Percentiles rank a stretch among this genome's conserved stretches.
These are phyloP conservation scores for Cassiopea xamachana DNA, from an alignment of 30 jellyfish, hydroid and myxozoan genomes.

Conservation along the genomic window DNA sequence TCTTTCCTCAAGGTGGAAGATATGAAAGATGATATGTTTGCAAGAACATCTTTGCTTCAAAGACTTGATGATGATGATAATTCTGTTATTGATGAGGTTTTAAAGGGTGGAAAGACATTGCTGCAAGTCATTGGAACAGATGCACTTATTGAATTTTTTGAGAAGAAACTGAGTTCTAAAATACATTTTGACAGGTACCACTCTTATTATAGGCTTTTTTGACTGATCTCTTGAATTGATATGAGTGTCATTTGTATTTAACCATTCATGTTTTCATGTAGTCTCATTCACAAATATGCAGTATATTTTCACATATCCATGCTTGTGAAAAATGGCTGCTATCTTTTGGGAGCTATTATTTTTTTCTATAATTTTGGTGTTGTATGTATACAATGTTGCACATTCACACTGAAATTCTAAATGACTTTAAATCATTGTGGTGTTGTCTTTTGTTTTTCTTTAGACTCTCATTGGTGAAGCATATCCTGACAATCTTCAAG, in stretches of 20 bases:
- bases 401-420: no score
- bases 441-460: not conserved
- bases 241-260: no score
- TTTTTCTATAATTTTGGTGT: no score
- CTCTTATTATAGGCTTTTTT: no score
- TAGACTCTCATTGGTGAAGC: conserved; percentile 33
- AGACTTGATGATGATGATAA: conserved; percentile 83
- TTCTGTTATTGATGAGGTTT: conserved; percentile 67
- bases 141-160: conserved; percentile 19
- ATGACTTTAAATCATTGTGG: not conserved
- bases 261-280: no score
- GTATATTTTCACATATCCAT: no score
- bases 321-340: no score
- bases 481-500: conserved; percentile 27
- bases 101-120: conserved; percentile 38
- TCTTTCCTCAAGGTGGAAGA: conserved; percentile 12
- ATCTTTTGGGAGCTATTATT: no score
- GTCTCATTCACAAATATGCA: no score
- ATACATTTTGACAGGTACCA: not conserved
- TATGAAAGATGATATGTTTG: conserved; percentile 44
- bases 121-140: conserved; percentile 34
- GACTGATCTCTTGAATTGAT: no score
- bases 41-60: conserved; percentile 48
- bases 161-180: conserved; percentile 1
- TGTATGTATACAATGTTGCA: no score